phyloP scores from a whole-genome alignment of 2,888 invertebrate genomes.

The Autographa pulchrina region DNA sequence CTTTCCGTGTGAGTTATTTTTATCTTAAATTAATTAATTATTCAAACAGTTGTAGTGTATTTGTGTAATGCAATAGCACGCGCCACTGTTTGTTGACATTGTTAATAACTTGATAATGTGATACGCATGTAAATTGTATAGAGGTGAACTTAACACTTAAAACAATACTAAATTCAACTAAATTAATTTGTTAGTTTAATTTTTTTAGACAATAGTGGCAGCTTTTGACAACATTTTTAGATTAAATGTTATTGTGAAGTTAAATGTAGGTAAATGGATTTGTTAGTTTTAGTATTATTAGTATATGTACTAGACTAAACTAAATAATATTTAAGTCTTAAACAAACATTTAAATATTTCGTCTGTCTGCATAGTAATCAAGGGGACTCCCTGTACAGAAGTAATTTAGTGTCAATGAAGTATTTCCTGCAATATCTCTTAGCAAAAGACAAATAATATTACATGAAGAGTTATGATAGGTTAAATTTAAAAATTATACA shows the following conservation, averaged over 20 bases:
- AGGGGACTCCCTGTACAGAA: background rate
- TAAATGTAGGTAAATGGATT: no score
- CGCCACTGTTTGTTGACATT: constrained; percentile 71
- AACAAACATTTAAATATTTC: background rate
- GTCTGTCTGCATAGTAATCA: background rate
- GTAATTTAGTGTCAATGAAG: constrained; percentile 1
- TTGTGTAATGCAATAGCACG: constrained; percentile 82
- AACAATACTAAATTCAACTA: background rate
- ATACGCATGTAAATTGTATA: constrained; percentile 43
- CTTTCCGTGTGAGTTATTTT: constrained; percentile 24
- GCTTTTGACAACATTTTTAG: background rate
- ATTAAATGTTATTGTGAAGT: no score
- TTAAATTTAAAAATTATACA: background rate
- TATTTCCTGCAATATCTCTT: background rate
- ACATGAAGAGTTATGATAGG: background rate
- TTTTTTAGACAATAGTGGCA: no score
- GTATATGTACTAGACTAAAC: constrained; percentile 45
- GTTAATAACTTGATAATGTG: constrained; percentile 54
- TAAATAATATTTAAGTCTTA: constrained; percentile 11
- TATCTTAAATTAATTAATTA: constrained; percentile 59
- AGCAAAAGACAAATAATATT: constrained; percentile 8
- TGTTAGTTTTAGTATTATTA: constrained; percentile 25
- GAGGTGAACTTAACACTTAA: constrained; percentile 28
- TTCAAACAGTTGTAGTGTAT: constrained; percentile 66
- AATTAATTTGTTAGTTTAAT: background rate